Percentiles rank a stretch among this genome's conserved stretches.
phyloP scores from a whole-genome alignment of 1,140 invertebrate species.

The Marisa cornuarietis region DNA sequence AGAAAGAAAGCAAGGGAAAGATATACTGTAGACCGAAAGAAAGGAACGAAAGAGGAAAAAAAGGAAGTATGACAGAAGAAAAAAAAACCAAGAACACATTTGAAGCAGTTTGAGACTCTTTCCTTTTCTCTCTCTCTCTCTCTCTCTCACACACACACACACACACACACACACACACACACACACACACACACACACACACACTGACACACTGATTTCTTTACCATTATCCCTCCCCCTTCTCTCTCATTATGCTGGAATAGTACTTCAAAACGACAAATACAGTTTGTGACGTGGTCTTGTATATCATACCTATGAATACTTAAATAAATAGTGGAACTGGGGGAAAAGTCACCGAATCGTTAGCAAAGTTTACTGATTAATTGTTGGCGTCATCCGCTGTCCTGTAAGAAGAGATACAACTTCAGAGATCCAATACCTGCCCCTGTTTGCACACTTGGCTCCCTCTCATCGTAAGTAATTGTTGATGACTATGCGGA shows the following conservation, averaged over 20 bases:
- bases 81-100: neutral
- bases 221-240: conserved; percentile 38
- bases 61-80: neutral
- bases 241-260: neutral
- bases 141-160: neutral
- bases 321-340: too few relatives aligned
- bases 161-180: neutral
- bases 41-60: neutral
- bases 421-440: too few relatives aligned
- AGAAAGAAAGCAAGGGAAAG: neutral
- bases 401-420: conserved; percentile 8
- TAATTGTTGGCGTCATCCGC: neutral
- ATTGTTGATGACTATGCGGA: conserved; percentile 6
- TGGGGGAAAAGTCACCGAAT: too few relatives aligned
- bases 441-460: neutral
- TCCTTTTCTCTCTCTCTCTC: neutral
- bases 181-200: neutral
- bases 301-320: too few relatives aligned
- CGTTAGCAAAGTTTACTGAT: too few relatives aligned
- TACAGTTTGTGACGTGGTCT: neutral
- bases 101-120: neutral
- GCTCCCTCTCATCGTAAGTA: neutral
- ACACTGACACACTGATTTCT: conserved; percentile 48
- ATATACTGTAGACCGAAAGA: neutral
- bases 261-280: neutral